Percentiles rank a stretch among this genome's conserved stretches.
phyloP scores from a whole-genome alignment of 2,888 invertebrate genomes.

The Zygothrica quintamaculata region DNA sequence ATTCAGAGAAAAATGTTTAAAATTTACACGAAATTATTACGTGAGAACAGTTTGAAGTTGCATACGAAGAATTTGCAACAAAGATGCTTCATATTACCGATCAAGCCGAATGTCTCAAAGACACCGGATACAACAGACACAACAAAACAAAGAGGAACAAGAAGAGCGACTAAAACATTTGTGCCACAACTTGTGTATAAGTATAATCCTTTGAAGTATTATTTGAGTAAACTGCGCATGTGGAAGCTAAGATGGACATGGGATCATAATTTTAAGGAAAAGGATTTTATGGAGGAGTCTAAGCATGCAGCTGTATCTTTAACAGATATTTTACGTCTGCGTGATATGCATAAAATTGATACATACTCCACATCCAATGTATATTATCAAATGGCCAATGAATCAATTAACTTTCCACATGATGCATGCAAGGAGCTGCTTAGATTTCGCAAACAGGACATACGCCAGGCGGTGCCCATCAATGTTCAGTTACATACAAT shows the following conservation, averaged over 20 bases:
- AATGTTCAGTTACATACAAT: conserved; percentile 52
- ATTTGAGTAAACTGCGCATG: conserved; percentile 55
- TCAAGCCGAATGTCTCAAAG: conserved; percentile 6
- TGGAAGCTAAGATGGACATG: conserved; percentile 53
- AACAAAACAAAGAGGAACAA: conserved; percentile 27
- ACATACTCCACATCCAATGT: conserved; percentile 50
- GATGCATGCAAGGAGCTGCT: conserved; percentile 49
- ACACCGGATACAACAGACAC: conserved; percentile 3
- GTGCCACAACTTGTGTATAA: conserved; percentile 46
- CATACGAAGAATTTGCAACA: too few species aligned
- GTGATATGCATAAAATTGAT: conserved; percentile 23
- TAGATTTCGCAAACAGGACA: conserved; percentile 51
- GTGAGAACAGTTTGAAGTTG: too few species aligned
- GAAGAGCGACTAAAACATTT: too few species aligned
- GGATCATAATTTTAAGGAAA: conserved; percentile 48
- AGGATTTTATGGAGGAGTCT: conserved; percentile 44
- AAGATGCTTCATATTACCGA: conserved; percentile 37
- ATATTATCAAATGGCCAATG: conserved; percentile 53
- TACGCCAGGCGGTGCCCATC: conserved; percentile 50
- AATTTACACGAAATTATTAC: conserved; percentile 45
- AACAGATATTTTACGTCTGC: conserved; percentile 45
- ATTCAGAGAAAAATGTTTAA: background rate
- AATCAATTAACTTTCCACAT: conserved; percentile 45
- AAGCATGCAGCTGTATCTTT: conserved; percentile 42
- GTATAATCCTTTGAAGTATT: conserved; percentile 52